A percentile compares a stretch with the other conserved stretches of the same genome.
These are phyloP conservation scores for Axinella damicornis DNA, from an alignment of 37 sponge, comb jelly and placozoan species.

Conservation along the genomic window DNA sequence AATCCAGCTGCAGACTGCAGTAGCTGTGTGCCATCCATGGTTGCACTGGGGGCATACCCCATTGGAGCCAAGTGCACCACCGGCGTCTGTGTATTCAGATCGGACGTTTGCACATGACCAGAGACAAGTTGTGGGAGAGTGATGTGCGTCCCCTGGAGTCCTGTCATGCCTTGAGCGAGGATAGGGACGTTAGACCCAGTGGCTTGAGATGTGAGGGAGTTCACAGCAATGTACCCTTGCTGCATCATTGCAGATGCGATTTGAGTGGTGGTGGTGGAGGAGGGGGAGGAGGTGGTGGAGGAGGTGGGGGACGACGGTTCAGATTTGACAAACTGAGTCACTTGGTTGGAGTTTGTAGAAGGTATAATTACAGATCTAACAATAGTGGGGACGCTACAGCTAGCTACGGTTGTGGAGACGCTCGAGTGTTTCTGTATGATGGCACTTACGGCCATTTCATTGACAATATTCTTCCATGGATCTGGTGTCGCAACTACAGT, in stretches of 20 bases:
- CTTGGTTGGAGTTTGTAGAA: background rate
- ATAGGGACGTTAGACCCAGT: background rate
- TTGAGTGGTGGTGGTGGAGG: background rate
- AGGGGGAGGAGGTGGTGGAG: background rate
- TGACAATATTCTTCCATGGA: slow-evolving; percentile 16
- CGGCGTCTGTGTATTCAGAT: background rate
- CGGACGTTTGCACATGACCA: slow-evolving; percentile 6
- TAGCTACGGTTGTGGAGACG: background rate
- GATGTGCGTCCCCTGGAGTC: background rate
- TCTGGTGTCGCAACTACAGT: too few relatives aligned
- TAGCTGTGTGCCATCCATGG: background rate
- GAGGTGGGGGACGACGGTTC: background rate
- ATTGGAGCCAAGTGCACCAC: slow-evolving; percentile 49
- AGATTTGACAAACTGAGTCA: background rate
- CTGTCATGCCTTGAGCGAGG: background rate
- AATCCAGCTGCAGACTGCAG: slow-evolving; percentile 1
- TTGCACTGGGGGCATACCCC: slow-evolving; percentile 24
- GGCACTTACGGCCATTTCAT: slow-evolving; percentile 69
- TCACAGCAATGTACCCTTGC: slow-evolving; percentile 47
- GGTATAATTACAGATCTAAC: background rate
- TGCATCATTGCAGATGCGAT: background rate
- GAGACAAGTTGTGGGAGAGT: slow-evolving; percentile 3
- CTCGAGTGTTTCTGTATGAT: slow-evolving; percentile 60
- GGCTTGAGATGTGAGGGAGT: slow-evolving; percentile 15
- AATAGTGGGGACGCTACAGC: background rate